Percentiles rank a stretch among this genome's conserved stretches.
Evolutionary conservation across 2,113 vertebrate species (phyloP).

Genomic region (Esox niger): DNA sequence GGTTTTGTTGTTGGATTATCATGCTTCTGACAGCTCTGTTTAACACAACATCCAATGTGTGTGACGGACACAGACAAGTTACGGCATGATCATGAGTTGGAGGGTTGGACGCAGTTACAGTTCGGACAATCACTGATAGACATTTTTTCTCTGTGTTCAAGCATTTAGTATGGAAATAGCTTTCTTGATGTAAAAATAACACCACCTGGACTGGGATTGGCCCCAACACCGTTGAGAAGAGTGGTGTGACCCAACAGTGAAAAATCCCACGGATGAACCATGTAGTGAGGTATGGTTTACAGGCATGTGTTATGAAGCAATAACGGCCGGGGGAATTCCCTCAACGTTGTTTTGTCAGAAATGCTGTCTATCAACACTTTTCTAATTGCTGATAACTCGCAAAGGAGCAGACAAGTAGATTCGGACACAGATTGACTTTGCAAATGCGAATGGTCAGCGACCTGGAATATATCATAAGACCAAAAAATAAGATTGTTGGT

Average conservation of each 20-base stretch:
- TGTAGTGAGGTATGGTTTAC: neutral
- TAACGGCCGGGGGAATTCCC: neutral
- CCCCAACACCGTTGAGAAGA: neutral
- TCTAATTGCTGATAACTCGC: too few relatives aligned
- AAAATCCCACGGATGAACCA: neutral
- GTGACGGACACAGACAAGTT: neutral
- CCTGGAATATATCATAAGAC: too few relatives aligned
- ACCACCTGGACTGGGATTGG: slow-evolving; percentile 2
- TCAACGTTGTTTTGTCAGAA: neutral
- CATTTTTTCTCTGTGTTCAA: neutral
- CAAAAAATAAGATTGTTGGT: too few relatives aligned
- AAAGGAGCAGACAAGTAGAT: too few relatives aligned
- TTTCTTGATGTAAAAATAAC: neutral
- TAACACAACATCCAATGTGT: neutral
- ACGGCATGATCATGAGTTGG: neutral
- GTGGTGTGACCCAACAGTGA: neutral
- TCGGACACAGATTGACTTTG: too few relatives aligned
- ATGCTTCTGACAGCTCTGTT: neutral
- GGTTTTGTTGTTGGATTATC: neutral
- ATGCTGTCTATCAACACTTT: neutral
- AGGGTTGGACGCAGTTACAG: neutral
- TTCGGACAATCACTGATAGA: neutral
- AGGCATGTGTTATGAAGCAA: neutral
- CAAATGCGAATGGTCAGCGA: too few relatives aligned
- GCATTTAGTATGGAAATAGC: neutral